Conservation (phyloP, 1,140 invertebrate species). For the Zaprionus vittiger region DNA sequence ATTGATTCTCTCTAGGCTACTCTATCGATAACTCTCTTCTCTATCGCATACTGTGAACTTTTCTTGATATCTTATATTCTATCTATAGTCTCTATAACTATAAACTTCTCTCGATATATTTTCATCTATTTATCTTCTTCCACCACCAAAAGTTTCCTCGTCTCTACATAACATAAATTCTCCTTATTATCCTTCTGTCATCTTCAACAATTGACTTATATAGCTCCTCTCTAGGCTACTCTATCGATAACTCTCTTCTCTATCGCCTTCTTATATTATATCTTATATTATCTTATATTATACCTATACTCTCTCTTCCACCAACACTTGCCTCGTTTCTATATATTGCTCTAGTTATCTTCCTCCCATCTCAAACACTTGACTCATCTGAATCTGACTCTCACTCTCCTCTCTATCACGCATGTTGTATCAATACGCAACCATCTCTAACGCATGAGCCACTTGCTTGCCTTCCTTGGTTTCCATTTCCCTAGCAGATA, state of each 20-base stretch:
- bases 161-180: no score
- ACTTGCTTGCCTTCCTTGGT: neutral
- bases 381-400: neutral
- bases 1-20: no score
- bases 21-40: no score
- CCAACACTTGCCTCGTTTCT: neutral
- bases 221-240: no score
- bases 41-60: neutral
- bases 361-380: neutral
- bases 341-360: neutral
- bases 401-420: neutral
- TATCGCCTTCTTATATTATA: neutral
- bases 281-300: neutral
- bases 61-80: neutral
- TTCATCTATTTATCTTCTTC: no score
- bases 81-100: no score
- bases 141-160: no score
- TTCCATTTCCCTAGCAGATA: conserved; percentile 11
- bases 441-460: conserved; percentile 2
- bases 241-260: no score
- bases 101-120: no score
- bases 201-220: no score
- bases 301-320: neutral
- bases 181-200: no score
- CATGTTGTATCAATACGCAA: neutral